phyloP scores from a whole-genome alignment of 2,797 vertebrate genomes.

The Leucoraja ocellata region DNA sequence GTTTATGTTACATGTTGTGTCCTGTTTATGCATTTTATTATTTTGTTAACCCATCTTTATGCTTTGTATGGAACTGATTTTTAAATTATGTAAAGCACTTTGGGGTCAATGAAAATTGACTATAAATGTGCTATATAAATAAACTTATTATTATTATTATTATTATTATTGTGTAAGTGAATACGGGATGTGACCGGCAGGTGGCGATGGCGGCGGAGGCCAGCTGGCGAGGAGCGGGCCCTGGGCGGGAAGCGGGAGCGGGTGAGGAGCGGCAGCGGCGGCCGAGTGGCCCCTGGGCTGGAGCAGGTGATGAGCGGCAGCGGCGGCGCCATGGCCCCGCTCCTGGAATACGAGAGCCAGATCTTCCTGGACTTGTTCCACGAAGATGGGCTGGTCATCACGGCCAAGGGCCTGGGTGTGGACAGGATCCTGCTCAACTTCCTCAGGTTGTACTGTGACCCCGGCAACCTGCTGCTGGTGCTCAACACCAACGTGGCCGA shows the following conservation, averaged over 20 bases:
- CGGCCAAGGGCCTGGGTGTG: slow-evolving; percentile 79
- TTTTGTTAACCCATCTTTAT: too few relatives aligned
- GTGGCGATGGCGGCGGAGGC: background rate
- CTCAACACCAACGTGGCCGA: slow-evolving; percentile 82
- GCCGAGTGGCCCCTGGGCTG: background rate
- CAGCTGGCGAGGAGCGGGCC: background rate
- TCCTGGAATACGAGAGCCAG: slow-evolving; percentile 82
- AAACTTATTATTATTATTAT: too few relatives aligned
- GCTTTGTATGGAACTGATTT: too few relatives aligned
- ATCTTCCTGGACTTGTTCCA: slow-evolving; percentile 76
- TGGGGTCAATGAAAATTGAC: too few relatives aligned
- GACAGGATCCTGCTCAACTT: slow-evolving; percentile 84
- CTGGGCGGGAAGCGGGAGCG: background rate
- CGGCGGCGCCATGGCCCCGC: slow-evolving; percentile 46
- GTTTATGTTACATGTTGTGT: too few relatives aligned
- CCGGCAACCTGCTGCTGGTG: slow-evolving; percentile 79
- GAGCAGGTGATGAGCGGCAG: background rate
- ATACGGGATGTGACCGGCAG: background rate
- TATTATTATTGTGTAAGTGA: too few relatives aligned
- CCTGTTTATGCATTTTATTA: too few relatives aligned
- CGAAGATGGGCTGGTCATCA: slow-evolving; percentile 74
- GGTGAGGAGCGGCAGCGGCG: background rate
- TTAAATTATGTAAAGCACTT: too few relatives aligned
- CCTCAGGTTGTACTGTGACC: slow-evolving; percentile 80
- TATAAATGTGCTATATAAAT: too few relatives aligned